These are phyloP conservation scores for Steinernema khuongi DNA, from an alignment of 1,140 invertebrate species.

Conservation along the genomic window DNA sequence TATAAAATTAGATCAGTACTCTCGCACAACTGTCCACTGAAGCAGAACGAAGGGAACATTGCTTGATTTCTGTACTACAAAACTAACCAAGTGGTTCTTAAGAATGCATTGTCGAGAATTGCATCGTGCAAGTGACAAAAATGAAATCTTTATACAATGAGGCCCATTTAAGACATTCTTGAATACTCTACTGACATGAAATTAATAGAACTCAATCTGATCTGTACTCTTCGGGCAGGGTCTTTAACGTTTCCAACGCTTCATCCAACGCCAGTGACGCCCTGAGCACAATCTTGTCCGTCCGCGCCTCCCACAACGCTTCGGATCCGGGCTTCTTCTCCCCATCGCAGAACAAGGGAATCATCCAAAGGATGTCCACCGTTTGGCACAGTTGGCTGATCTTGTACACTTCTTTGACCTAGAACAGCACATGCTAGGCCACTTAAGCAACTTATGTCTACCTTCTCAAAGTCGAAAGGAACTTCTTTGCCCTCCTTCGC, in stretches of 20 bases:
- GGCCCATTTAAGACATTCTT: not conserved
- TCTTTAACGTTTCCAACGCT: not conserved
- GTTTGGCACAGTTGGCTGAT: not conserved
- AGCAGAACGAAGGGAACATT: too few relatives aligned
- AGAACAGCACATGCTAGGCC: not conserved
- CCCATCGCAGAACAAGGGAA: not conserved
- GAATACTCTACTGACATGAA: too few relatives aligned
- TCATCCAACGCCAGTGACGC: not conserved
- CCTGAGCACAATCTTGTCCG: not conserved
- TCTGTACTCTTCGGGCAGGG: not conserved
- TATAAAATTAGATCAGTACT: too few relatives aligned
- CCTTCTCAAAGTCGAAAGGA: not conserved
- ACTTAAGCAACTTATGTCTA: not conserved
- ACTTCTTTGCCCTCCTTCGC: not conserved
- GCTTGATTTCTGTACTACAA: too few relatives aligned
- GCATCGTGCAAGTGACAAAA: too few relatives aligned
- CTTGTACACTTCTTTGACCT: not conserved
- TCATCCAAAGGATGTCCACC: not conserved
- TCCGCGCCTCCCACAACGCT: not conserved
- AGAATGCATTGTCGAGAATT: too few relatives aligned
- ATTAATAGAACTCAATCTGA: too few relatives aligned
- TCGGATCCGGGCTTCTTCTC: not conserved
- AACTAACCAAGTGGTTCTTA: too few relatives aligned
- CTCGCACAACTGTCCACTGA: too few relatives aligned
- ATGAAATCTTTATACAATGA: too few relatives aligned